phyloP scores from a whole-genome alignment of 2,888 invertebrate genomes.

The Megaustenia siamemsis region DNA sequence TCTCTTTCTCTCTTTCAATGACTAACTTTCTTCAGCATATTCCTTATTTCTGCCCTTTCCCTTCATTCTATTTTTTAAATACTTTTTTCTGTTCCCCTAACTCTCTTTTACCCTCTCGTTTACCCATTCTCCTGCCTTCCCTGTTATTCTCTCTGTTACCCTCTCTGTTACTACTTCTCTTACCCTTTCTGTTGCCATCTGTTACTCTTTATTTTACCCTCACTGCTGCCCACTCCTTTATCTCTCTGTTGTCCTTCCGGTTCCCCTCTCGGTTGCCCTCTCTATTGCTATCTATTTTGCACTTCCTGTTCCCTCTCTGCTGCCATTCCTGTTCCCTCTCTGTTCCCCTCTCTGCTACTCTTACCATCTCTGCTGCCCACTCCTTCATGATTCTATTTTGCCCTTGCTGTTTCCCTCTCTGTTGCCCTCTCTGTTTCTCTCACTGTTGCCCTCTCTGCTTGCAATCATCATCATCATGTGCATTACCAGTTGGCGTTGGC shows the following conservation, averaged over 20 bases:
- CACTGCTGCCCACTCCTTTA: background rate
- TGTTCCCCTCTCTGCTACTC: background rate
- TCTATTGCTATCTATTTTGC: background rate
- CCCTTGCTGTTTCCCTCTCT: background rate
- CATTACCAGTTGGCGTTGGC: too few species aligned
- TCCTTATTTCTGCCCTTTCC: background rate
- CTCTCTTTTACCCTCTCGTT: constrained; percentile 15
- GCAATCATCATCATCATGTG: too few species aligned
- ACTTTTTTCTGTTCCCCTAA: background rate
- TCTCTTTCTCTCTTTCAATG: too few species aligned
- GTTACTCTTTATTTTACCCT: background rate
- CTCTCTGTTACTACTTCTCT: background rate
- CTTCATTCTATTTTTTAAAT: background rate
- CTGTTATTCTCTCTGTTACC: constrained; percentile 5
- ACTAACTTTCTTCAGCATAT: constrained; percentile 27
- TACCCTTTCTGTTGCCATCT: background rate
- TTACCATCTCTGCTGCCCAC: background rate
- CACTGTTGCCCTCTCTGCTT: background rate
- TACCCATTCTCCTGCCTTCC: constrained; percentile 3
- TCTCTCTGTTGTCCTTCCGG: background rate
- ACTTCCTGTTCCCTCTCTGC: background rate
- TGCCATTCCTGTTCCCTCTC: too few species aligned
- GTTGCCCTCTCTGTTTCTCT: too few species aligned
- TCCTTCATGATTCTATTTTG: background rate
- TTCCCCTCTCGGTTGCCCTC: background rate